These are phyloP conservation scores for Scrobipalpa costella DNA, from an alignment of 2,888 invertebrate species.

Conservation along the genomic window DNA sequence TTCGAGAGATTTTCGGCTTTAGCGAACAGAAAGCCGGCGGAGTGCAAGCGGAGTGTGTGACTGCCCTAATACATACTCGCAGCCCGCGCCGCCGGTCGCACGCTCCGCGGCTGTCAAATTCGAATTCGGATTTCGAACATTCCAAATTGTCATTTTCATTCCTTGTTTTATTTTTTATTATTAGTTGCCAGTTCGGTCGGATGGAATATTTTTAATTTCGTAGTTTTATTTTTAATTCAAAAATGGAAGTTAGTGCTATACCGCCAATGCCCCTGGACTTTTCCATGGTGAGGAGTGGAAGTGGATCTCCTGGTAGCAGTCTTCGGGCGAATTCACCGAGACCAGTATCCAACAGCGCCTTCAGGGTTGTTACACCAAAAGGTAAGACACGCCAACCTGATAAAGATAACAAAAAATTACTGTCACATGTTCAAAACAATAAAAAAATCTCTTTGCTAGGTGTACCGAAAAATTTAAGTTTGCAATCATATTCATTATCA, in stretches of 20 bases:
- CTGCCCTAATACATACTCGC: conserved; percentile 70
- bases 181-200: conserved; percentile 40
- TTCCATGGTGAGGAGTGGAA: conserved; percentile 79
- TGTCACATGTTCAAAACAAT: no score
- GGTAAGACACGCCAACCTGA: conserved; percentile 55
- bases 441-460: no score
- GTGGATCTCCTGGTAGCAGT: conserved; percentile 57
- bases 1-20: conserved; percentile 71
- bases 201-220: conserved; percentile 35
- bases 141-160: conserved; percentile 36
- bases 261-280: conserved; percentile 85
- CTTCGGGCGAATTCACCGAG: conserved; percentile 68
- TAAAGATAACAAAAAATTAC: no score
- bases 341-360: conserved; percentile 81
- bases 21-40: conserved; percentile 60
- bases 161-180: conserved; percentile 26
- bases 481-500: no score
- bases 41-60: conserved; percentile 56
- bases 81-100: conserved; percentile 69
- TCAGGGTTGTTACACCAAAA: conserved; percentile 85
- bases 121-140: conserved; percentile 46
- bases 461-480: no score
- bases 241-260: conserved; percentile 83
- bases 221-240: conserved; percentile 47
- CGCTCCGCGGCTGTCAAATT: conserved; percentile 57